phyloP scores from a whole-genome alignment of 2,797 vertebrate species.

The Leucoraja ocellata region DNA sequence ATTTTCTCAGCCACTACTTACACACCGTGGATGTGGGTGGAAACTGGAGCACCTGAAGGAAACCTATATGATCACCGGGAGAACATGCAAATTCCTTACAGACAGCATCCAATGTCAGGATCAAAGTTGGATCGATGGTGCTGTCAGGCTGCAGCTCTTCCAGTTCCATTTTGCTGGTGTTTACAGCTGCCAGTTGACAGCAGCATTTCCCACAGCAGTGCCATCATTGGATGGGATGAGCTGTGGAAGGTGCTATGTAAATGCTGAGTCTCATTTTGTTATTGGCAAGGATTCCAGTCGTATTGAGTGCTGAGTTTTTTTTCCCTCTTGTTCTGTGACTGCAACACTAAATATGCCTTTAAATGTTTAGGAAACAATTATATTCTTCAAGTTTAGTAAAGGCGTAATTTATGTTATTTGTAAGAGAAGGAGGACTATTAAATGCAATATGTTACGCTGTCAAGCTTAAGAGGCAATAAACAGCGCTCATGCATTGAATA shows the following conservation, averaged over 20 bases:
- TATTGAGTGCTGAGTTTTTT: not conserved
- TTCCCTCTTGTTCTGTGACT: not conserved
- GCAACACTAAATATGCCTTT: not conserved
- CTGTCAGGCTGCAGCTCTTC: too few relatives aligned
- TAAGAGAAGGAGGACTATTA: not conserved
- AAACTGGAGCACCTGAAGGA: too few relatives aligned
- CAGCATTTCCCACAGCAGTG: not conserved
- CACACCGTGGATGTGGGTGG: too few relatives aligned
- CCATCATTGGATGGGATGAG: not conserved
- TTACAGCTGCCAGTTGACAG: not conserved
- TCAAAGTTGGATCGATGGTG: too few relatives aligned
- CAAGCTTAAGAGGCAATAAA: slow-evolving; percentile 35
- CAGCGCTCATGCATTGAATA: slow-evolving; percentile 27
- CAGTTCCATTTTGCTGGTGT: not conserved
- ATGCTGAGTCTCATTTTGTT: not conserved
- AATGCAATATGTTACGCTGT: slow-evolving; percentile 25
- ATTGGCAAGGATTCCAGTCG: not conserved
- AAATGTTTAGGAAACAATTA: slow-evolving; percentile 32
- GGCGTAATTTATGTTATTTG: slow-evolving; percentile 20
- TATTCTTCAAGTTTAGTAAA: not conserved
- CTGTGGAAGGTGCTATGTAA: not conserved
- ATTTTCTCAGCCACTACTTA: too few relatives aligned
- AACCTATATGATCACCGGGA: too few relatives aligned
- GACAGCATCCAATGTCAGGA: too few relatives aligned
- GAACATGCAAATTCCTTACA: too few relatives aligned